phyloP scores from a whole-genome alignment of 2,888 invertebrate genomes.

The Caenorhabditis sp. region DNA sequence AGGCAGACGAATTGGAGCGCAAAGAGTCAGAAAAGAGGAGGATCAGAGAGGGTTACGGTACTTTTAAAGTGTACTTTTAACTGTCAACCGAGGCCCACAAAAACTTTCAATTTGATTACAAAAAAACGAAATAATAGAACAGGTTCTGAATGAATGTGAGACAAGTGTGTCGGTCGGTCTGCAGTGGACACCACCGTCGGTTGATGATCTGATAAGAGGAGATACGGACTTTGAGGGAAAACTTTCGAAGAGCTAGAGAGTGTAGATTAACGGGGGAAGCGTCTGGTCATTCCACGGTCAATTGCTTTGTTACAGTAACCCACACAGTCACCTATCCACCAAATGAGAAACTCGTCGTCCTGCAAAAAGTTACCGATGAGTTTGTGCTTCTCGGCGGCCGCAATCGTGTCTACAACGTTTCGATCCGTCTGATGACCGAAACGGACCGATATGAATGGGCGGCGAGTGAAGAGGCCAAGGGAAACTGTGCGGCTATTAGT shows the following conservation, averaged over 20 bases:
- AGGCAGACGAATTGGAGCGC: background rate
- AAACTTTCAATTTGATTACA: slow-evolving; percentile 15
- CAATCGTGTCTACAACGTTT: slow-evolving; percentile 66
- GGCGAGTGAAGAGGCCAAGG: slow-evolving; percentile 49
- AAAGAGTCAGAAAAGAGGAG: background rate
- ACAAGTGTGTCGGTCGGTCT: slow-evolving; percentile 26
- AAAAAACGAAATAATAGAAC: slow-evolving; percentile 6
- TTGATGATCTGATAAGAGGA: slow-evolving; percentile 12
- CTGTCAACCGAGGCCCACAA: too few relatives aligned
- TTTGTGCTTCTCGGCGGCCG: slow-evolving; percentile 55
- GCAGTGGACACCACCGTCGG: background rate
- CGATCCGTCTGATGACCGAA: slow-evolving; percentile 49
- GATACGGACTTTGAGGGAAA: too few relatives aligned
- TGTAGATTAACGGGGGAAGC: too few relatives aligned
- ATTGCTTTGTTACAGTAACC: slow-evolving; percentile 49
- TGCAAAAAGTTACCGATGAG: slow-evolving; percentile 38
- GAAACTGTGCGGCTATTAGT: slow-evolving; percentile 62
- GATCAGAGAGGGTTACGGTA: slow-evolving; percentile 4
- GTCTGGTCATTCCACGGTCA: too few relatives aligned
- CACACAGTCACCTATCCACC: slow-evolving; percentile 26
- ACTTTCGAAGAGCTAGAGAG: background rate
- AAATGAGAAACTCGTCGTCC: slow-evolving; percentile 52
- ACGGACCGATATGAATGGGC: slow-evolving; percentile 60
- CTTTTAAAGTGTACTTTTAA: slow-evolving; percentile 7
- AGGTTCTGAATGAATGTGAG: slow-evolving; percentile 7